Evolutionary conservation across 2,888 invertebrate species (phyloP), one percentile per base, ranked within the genome.

Genomic region (Malthinus flaveolus): DNA sequence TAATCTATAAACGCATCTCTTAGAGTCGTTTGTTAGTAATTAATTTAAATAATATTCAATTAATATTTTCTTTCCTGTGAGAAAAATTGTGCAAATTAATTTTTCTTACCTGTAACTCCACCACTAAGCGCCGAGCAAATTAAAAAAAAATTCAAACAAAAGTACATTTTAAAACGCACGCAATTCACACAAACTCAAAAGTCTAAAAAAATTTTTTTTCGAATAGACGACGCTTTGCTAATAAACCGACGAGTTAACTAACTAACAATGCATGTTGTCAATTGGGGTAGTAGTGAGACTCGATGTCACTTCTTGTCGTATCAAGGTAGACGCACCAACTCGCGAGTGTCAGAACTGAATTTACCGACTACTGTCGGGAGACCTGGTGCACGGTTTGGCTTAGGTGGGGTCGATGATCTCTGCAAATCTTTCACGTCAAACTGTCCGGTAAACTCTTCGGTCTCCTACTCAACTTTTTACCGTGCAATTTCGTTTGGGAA

Each of bases 381-480:
- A 60, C 63, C 64, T 48, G 62, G 64, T 66, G 63, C 63, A 65
- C 52, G 59, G 63, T 62, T 66, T 66, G 47, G 63, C 63, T 46
- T 62, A 66, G 65, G 64, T 57, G 63, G 68, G 68, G 68, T 68
- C 68, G 68, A 67, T 66, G 68, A 63, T 68, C 68, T 58, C 59
- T 57, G 44, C 61, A 56, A n/a, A 67, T 67, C 67, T 68, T 67
- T 68, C 61, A 64, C 68, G 64, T 69, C 68, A 67, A n/a, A 61
- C 61, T 66, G 69, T 68, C 64, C 64, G 62, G 52, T 51, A 64
- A 61, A 55, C 36, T 42, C 58, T 63, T 23, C 60, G 52, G 56
- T 59, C 60, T 61, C 63, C 61, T 53, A 60, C 52, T 59, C 45
- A 56, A 23, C 56, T 53, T 55, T 59, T 49, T 46, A 32, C 47